Evolutionary conservation across 2,113 vertebrate species (phyloP).

Genomic region (Cynopterus brachyotis): DNA sequence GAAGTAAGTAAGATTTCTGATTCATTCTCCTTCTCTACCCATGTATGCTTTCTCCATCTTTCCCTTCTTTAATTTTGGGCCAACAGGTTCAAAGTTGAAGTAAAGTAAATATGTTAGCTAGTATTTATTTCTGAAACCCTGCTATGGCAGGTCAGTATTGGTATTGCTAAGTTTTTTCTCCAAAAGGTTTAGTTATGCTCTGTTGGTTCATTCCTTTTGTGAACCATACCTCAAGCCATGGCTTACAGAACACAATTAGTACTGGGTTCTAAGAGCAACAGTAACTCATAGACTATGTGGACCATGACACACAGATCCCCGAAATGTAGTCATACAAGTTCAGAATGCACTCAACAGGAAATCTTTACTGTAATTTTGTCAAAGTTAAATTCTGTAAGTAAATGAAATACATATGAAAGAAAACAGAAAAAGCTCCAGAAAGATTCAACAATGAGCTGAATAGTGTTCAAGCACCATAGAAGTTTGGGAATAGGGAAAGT

Average conservation of each 20-base stretch:
- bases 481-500: conserved; percentile 17
- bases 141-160: not conserved
- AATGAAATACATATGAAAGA: conserved; percentile 16
- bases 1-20: not conserved
- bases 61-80: not conserved
- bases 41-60: not conserved
- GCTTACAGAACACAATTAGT: not conserved
- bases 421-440: not conserved
- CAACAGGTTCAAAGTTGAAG: not conserved
- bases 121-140: not conserved
- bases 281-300: not conserved
- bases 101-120: not conserved
- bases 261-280: not conserved
- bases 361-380: not conserved
- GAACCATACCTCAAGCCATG: not conserved
- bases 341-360: not conserved
- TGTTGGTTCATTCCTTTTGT: not conserved
- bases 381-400: not conserved
- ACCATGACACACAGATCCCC: not conserved
- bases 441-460: conserved; percentile 22
- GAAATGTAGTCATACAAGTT: not conserved
- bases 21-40: not conserved
- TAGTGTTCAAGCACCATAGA: not conserved
- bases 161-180: not conserved
- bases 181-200: not conserved